Base-by-base conservation (phyloP, 2,888 invertebrate genomes). In the Eupithecia centaureata region DNA sequence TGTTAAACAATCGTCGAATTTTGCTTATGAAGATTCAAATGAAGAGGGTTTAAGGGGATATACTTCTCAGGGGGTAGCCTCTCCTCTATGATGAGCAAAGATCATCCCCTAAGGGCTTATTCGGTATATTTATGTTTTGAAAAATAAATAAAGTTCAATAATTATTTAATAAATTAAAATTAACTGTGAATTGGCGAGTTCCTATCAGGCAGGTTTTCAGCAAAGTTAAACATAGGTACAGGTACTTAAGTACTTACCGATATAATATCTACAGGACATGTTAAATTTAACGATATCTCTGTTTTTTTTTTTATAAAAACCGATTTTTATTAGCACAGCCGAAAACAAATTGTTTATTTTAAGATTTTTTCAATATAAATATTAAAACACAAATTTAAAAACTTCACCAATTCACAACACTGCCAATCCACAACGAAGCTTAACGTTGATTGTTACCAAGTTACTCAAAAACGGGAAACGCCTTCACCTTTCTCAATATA, bases 181-280 rank as follows among this genome's bases (percentile, higher is more conserved):
- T n/a, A n/a, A 51, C 22, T 22, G 25, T 25, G 51, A 12, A 25
- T 4, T 25, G 25, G 25, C 13, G 25, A 5, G 25, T 5, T 51
- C 25, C 5, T 18, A 18, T 7, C 38, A 42, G 18, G 38, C 38
- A 38, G n/a, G 38, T 1, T 38, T 38, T n/a, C 35, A 38, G 1
- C n/a, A n/a, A 38, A n/a, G 38, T 38, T 38, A 5, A 38, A 13
- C 15, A 1, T 35, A 10, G 35, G 22, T n/a, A n/a, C n/a, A n/a
- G 18, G 25, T 13, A 51, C 3, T 0, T n/a, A 42, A n/a, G 5
- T 5, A 56, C 54, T 56, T 56, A 56, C 54, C 54, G 8, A 56
- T 56, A 56, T 28, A 56, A 56, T 56, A 56, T 1, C 54, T 30
- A 56, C 28, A 56, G n/a, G 54, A 56, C 54, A 56, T 56, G 3